A percentile compares a stretch with the other conserved stretches of the same genome.
Evolutionary conservation across 2,797 vertebrate genomes (phyloP).

Genomic region (Hemitrygon akajei): DNA sequence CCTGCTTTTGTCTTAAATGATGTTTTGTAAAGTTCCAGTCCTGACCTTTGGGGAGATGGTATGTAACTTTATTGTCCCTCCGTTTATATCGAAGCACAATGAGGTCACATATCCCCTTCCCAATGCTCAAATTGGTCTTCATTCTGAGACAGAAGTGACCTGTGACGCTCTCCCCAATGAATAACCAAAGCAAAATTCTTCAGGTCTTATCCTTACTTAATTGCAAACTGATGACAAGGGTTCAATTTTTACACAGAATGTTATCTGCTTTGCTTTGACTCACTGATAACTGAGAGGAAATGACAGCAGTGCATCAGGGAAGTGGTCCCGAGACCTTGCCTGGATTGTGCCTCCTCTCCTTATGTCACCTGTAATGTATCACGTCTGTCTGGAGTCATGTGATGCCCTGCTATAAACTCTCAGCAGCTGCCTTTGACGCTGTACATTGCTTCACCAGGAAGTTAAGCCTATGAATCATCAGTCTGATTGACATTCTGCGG

Average conservation of each 20-base stretch:
- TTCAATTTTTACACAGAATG: not conserved
- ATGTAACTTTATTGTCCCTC: not conserved
- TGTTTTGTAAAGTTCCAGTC: too few relatives aligned
- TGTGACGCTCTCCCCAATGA: not conserved
- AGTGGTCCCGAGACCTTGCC: not conserved
- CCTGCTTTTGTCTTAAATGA: too few relatives aligned
- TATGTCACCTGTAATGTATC: constrained; percentile 22
- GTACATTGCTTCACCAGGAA: not conserved
- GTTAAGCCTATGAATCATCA: constrained; percentile 1
- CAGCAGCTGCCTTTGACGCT: not conserved
- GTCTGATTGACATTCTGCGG: not conserved
- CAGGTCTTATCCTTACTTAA: not conserved
- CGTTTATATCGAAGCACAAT: too few relatives aligned
- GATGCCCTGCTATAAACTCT: not conserved
- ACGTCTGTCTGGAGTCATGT: not conserved
- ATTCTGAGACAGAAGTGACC: too few relatives aligned
- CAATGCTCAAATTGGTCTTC: too few relatives aligned
- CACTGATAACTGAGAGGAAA: not conserved
- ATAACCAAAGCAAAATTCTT: not conserved
- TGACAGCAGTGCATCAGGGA: not conserved
- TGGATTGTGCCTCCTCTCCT: constrained; percentile 22
- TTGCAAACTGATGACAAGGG: not conserved
- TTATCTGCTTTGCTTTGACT: not conserved
- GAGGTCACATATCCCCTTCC: too few relatives aligned
- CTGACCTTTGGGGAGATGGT: not conserved